Base-by-base conservation (phyloP, 2,888 invertebrate species). In the Cataglyphis rosenhaueri region DNA sequence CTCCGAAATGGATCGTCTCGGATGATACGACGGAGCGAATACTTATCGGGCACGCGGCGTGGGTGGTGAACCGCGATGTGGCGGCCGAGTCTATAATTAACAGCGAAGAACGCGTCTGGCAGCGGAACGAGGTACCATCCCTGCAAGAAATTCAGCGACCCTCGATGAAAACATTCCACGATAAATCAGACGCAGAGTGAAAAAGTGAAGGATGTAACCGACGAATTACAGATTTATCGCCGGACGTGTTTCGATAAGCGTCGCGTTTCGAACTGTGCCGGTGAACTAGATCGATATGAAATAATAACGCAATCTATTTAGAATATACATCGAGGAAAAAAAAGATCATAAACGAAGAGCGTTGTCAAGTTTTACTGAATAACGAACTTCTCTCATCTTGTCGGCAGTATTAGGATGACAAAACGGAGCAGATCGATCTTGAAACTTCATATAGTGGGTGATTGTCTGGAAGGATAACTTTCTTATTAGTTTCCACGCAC, bases 31-130 rank as follows among this genome's bases (percentile, higher is more conserved):
- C 12, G 44, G 21, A 10, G 29, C 6, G 68, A 78, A 68, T 70
- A 18, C 41, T 79, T 35, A 61, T 38, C 59, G 78, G 12, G 32
- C 21, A 18, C 76, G 76, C 35, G 25, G 57, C 68, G 66, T 68
- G 68, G 57, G 21, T 65, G 59, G 38, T 12, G 44, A 18, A 70
- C 68, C 35, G 21, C 59, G 29, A 38, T 62, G 62, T 55, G 41
- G 71, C 35, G 61, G 9, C 41, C 59, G 65, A 12, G 5, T 38
- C 75, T 85, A 85, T 82, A 85, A 78, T 85, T 78, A 85, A 73
- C 61, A 38, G n/a, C 48, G 70, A 25, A 79, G 59, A n/a, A 71
- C 25, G 25, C 85, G 38, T 32, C 81, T 85, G 68, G 82, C 64
- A 61, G 18, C 2, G 52, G 21, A 59, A 61, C 65, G n/a, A 48